Conservation (phyloP, 2,888 invertebrate species). For the Melitaea athalia region DNA sequence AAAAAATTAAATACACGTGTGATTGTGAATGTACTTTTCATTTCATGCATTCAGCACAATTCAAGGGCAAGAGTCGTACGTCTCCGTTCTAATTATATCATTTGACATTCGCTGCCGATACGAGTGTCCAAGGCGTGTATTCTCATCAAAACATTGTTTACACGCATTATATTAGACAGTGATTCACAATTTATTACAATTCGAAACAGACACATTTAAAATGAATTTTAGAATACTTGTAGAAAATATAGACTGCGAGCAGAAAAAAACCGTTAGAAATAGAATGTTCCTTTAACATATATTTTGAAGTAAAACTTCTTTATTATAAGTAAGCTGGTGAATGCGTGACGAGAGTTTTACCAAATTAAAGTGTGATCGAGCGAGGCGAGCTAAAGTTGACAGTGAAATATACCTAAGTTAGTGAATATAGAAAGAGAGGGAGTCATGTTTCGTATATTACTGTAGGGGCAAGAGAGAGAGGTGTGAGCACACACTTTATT, state of each 20-base stretch:
- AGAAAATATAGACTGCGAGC: too few relatives aligned
- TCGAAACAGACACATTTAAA: background rate
- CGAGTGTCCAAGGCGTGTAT: conserved; percentile 30
- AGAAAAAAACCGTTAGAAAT: background rate
- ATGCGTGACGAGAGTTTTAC: too few relatives aligned
- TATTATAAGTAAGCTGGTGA: too few relatives aligned
- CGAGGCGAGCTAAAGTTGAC: too few relatives aligned
- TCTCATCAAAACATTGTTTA: conserved; percentile 36
- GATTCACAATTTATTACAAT: conserved; percentile 23
- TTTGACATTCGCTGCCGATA: conserved; percentile 43
- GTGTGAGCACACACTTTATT: too few relatives aligned
- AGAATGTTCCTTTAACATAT: too few relatives aligned
- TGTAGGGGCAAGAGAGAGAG: too few relatives aligned
- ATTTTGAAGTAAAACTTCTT: too few relatives aligned
- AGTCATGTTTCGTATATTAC: too few relatives aligned
- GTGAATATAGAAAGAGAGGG: too few relatives aligned
- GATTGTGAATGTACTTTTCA: conserved; percentile 24
- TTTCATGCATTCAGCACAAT: conserved; percentile 28
- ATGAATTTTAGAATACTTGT: background rate
- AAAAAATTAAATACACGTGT: background rate
- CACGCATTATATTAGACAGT: conserved; percentile 30
- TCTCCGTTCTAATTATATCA: conserved; percentile 44
- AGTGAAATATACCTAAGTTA: too few relatives aligned
- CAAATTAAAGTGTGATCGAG: too few relatives aligned
- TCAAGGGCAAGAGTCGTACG: conserved; percentile 41